These are phyloP conservation scores for Pyrocoelia pectoralis DNA, from an alignment of 2,888 invertebrate species.

Conservation along the genomic window DNA sequence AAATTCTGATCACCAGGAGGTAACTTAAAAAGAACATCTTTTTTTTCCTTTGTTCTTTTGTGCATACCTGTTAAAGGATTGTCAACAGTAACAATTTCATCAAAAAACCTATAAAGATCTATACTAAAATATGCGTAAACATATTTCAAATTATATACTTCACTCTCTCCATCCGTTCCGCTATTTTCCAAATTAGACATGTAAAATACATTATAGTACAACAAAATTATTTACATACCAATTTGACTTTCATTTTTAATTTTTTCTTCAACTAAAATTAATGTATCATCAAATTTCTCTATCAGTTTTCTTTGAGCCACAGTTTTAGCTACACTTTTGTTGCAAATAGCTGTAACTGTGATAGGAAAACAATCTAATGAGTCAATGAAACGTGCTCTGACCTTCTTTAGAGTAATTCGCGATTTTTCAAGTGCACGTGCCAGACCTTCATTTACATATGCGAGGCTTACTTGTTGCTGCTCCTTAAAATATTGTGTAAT, in stretches of 20 bases:
- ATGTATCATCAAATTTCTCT: constrained; percentile 64
- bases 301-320: constrained; percentile 71
- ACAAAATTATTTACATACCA: constrained; percentile 60
- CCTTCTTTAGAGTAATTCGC: constrained; percentile 62
- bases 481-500: constrained; percentile 70
- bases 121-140: no score
- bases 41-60: constrained; percentile 56
- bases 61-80: background rate
- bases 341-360: constrained; percentile 65
- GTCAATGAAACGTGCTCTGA: constrained; percentile 72
- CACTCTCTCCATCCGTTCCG: background rate
- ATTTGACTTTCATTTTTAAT: constrained; percentile 65
- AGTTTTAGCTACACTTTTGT: constrained; percentile 61
- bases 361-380: constrained; percentile 72
- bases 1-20: constrained; percentile 56
- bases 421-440: constrained; percentile 77
- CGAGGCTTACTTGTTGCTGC: constrained; percentile 67
- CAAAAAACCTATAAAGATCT: background rate
- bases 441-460: constrained; percentile 69
- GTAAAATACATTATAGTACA: background rate
- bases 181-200: background rate
- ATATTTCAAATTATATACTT: background rate
- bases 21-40: constrained; percentile 58
- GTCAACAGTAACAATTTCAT: background rate
- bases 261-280: constrained; percentile 66